These are phyloP conservation scores for Poecilia wingei DNA, from an alignment of 2,797 vertebrate genomes.

Conservation along the genomic window DNA sequence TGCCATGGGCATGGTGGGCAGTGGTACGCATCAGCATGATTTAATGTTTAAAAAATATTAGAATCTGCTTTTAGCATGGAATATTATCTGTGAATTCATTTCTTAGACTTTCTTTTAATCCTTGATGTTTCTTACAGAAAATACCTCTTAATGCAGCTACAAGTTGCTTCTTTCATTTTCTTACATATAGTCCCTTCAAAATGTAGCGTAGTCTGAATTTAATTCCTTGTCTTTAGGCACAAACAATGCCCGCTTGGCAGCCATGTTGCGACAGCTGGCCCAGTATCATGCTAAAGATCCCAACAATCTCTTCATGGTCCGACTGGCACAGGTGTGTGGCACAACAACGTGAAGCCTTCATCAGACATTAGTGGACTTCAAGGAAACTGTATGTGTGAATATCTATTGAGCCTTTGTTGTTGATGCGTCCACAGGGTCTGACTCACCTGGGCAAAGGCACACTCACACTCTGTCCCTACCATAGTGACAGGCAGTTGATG, in stretches of 20 bases:
- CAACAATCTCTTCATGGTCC: constrained; percentile 99
- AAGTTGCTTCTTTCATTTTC: background rate
- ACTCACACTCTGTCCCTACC: constrained; percentile 95
- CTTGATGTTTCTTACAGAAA: background rate
- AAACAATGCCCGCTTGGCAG: constrained; percentile 95
- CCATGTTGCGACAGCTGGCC: constrained; percentile 95
- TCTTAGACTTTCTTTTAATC: background rate
- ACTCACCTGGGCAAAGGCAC: constrained; percentile 98
- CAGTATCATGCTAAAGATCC: constrained; percentile 99
- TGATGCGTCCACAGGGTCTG: constrained; percentile 85
- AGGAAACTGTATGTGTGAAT: background rate
- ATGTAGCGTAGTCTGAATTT: constrained; percentile 23
- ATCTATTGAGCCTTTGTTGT: constrained; percentile 36
- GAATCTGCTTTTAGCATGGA: background rate
- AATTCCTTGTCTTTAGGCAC: constrained; percentile 83
- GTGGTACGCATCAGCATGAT: constrained; percentile 82
- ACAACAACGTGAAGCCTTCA: constrained; percentile 21
- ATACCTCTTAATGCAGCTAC: background rate
- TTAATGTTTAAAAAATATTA: background rate
- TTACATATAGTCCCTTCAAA: constrained; percentile 6
- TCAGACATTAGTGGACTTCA: constrained; percentile 9
- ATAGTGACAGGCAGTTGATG: constrained; percentile 98
- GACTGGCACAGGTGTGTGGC: constrained; percentile 91
- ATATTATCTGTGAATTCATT: background rate
- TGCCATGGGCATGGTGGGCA: constrained; percentile 99